Base-by-base conservation (phyloP, 2,113 vertebrate species). In the Mesoclemmys tuberculata region DNA sequence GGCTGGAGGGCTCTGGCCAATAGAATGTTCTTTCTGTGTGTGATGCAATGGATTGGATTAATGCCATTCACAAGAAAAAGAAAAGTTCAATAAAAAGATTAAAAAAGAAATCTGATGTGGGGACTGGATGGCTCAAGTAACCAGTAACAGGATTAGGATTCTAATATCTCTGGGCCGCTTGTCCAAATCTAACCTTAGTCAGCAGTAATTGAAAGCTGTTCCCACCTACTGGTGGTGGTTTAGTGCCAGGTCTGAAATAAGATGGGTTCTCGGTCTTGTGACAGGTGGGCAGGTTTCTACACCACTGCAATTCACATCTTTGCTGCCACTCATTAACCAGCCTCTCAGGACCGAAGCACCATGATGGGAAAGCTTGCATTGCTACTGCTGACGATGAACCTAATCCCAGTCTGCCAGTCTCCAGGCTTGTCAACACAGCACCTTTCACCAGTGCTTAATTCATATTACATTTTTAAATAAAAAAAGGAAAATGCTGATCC, bases 271-370 rank as follows among this genome's bases (percentile, higher is more conserved):
- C 90, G 78, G 10, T 6, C 19, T 78, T 46, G 41, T 54, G 48
- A 56, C 85, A 96, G 94, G 82, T 92, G 87, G 48, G 41, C 0
- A 1, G 80, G 93, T 84, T 96, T 96, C 80, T 87, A 92, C 91
- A 89, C 56, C 84, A 41, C 78, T 68, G 3, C 5, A 5, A 82
- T 92, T 78, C 94, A 41, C 88, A 87, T 38, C 87, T 91, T 56
- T 79, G 71, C 1, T 51, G 31, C 56, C 38, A 93, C 74, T 83
- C 92, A 86, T 68, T 44, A 16, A 82, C 64, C n/a, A 84, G 64
- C 41, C 44, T 89, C 83, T 84, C 16, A 49, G 82, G 95, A 92
- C 1, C 82, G 74, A 93, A 92, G 6, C 0, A 2, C 21, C 54
- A 84, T 77, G 88, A 80, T 14, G 64, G 38, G n/a, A 21, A 77